phyloP scores from a whole-genome alignment of 2,113 vertebrate species.

The Macrotis lagotis region DNA sequence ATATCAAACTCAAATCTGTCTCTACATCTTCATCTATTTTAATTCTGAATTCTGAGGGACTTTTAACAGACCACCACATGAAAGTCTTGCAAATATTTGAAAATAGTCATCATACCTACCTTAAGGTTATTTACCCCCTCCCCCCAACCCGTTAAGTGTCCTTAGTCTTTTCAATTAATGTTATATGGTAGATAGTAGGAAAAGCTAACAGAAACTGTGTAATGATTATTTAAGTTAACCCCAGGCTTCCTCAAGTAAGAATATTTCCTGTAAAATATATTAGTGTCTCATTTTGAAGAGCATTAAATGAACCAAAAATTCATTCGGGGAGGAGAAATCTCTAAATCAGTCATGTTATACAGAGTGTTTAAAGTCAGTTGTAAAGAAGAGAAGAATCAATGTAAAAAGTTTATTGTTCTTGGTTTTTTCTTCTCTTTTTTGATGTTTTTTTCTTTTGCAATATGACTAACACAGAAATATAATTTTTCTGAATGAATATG shows the following conservation, averaged over 20 bases:
- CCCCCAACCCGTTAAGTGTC: too few relatives aligned
- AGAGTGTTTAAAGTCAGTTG: background rate
- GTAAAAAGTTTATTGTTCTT: background rate
- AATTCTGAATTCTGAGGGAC: too few relatives aligned
- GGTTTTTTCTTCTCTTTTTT: too few relatives aligned
- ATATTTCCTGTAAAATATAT: background rate
- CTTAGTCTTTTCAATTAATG: background rate
- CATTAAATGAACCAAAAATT: background rate
- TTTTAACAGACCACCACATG: background rate
- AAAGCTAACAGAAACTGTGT: background rate
- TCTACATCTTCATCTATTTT: too few relatives aligned
- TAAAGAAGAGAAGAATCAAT: background rate
- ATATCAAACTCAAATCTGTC: too few relatives aligned
- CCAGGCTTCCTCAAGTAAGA: background rate
- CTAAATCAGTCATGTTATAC: background rate
- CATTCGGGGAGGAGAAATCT: background rate
- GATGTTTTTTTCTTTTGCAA: too few relatives aligned
- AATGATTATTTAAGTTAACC: background rate
- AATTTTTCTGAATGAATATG: too few relatives aligned
- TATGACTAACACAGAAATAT: too few relatives aligned
- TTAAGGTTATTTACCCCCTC: too few relatives aligned
- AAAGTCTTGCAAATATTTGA: background rate
- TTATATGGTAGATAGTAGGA: background rate
- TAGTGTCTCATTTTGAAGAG: background rate
- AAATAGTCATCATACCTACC: background rate